Conservation (phyloP, 2,113 vertebrate genomes). For the Oryctolagus cuniculus region DNA sequence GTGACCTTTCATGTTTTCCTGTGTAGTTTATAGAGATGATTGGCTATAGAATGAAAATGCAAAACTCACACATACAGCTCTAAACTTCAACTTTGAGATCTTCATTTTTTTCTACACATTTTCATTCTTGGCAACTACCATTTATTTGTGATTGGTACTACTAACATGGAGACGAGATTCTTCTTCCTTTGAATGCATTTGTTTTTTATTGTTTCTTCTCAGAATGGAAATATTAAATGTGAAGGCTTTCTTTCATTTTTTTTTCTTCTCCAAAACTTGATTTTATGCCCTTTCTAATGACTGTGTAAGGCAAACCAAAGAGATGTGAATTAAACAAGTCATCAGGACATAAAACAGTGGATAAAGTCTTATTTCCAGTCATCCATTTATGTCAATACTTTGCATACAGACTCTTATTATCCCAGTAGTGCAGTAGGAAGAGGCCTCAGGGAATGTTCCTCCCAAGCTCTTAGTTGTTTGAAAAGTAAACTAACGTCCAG, state of each 20-base stretch:
- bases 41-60: neutral
- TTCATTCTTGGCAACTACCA: neutral
- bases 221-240: neutral
- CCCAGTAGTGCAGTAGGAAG: neutral
- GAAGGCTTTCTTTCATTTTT: neutral
- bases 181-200: neutral
- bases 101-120: neutral
- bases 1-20: neutral
- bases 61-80: neutral
- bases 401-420: neutral
- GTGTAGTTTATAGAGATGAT: neutral
- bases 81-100: neutral
- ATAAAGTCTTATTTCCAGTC: neutral
- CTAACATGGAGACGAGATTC: neutral
- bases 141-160: neutral
- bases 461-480: neutral
- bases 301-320: neutral
- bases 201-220: neutral
- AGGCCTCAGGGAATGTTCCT: neutral
- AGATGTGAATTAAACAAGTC: neutral
- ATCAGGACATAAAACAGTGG: neutral
- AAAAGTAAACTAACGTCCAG: slow-evolving; percentile 2
- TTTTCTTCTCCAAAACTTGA: neutral
- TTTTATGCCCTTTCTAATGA: neutral
- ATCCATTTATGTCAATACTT: neutral